phyloP scores from a whole-genome alignment of 2,888 invertebrate genomes.

The Operophtera brumata region DNA sequence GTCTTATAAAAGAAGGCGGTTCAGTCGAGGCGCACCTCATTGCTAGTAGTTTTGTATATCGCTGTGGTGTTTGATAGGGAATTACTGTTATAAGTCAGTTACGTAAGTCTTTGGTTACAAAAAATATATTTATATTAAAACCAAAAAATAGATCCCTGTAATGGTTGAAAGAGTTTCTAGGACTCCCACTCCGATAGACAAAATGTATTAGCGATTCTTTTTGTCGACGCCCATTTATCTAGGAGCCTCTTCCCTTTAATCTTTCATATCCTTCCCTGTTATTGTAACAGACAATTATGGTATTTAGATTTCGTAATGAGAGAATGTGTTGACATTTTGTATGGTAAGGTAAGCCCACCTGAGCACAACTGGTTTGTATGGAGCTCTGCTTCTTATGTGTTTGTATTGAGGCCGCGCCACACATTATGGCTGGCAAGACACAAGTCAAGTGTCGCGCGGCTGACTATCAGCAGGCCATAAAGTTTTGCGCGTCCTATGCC shows the following conservation, averaged over 20 bases:
- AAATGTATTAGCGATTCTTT: not conserved
- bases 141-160: slow-evolving; percentile 19
- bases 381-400: slow-evolving; percentile 55
- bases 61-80: not conserved
- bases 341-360: slow-evolving; percentile 45
- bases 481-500: no score
- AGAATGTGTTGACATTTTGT: slow-evolving; percentile 15
- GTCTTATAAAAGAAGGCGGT: not conserved
- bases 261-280: slow-evolving; percentile 15
- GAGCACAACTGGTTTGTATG: slow-evolving; percentile 57
- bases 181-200: not conserved
- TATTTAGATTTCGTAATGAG: slow-evolving; percentile 17
- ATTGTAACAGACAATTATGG: slow-evolving; percentile 8
- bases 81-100: slow-evolving; percentile 2
- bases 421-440: not conserved
- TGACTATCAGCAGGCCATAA: no score
- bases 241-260: slow-evolving; percentile 2
- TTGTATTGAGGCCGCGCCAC: slow-evolving; percentile 9
- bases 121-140: slow-evolving; percentile 10
- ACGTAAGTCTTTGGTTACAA: slow-evolving; percentile 1
- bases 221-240: slow-evolving; percentile 6
- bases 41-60: slow-evolving; percentile 7
- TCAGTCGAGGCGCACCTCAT: not conserved
- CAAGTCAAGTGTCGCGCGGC: no score
- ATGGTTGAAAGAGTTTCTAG: slow-evolving; percentile 17